Evolutionary conservation across 2,797 vertebrate genomes (phyloP).

Genomic region (Crenuchus spilurus): DNA sequence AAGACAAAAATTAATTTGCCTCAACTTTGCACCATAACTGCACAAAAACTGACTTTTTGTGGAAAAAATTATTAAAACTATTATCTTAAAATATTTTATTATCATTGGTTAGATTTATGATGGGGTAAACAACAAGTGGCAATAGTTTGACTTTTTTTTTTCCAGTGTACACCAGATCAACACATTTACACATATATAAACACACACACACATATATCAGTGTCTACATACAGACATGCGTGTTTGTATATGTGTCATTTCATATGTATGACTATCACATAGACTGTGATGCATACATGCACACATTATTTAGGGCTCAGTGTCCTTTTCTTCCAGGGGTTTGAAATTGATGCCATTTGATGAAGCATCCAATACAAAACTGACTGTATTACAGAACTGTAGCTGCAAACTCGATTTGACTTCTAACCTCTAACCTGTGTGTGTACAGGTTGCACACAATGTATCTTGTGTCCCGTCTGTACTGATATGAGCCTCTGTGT

Average conservation of each 20-base stretch:
- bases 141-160: slow-evolving; percentile 69
- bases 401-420: neutral
- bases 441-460: too few relatives aligned
- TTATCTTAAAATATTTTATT: slow-evolving; percentile 82
- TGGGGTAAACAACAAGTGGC: slow-evolving; percentile 66
- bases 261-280: slow-evolving; percentile 8
- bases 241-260: slow-evolving; percentile 66
- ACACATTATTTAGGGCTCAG: neutral
- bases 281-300: slow-evolving; percentile 30
- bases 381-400: neutral
- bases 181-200: slow-evolving; percentile 71
- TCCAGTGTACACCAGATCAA: slow-evolving; percentile 84
- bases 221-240: slow-evolving; percentile 61
- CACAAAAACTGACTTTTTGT: neutral
- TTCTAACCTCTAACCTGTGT: too few relatives aligned
- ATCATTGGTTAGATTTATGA: slow-evolving; percentile 75
- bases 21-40: neutral
- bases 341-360: neutral
- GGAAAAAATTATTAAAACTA: slow-evolving; percentile 59
- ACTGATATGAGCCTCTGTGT: too few relatives aligned
- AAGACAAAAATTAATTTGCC: too few relatives aligned
- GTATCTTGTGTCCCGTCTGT: too few relatives aligned
- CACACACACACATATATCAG: slow-evolving; percentile 52
- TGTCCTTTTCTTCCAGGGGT: neutral
- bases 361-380: neutral